Base-by-base conservation (phyloP, 1,140 invertebrate genomes). In the Vanessa atalanta region DNA sequence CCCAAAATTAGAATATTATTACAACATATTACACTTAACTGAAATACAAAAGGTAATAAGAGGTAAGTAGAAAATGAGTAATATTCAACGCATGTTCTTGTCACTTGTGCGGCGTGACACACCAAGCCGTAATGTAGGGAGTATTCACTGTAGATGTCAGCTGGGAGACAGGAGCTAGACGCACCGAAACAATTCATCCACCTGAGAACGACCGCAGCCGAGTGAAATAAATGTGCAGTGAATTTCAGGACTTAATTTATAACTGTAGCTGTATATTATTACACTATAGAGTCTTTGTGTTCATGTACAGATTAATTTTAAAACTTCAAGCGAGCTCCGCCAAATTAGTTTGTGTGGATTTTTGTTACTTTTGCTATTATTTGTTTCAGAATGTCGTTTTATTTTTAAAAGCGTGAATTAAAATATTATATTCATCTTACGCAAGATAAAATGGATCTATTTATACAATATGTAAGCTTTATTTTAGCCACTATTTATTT, bases 111-210 rank as follows among this genome's bases (percentile, higher is more conserved):
- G 12, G 2, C 1, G 14, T n/a, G 31, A n/a, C 23, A 61, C n/a
- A 12, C 5, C 13, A 3, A 37, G 57, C 8, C 23, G 20, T 26
- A 60, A 60, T 16, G 57, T 15, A 23, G 23, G 51, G n/a, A n/a
- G 48, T 9, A 53, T 53, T 14, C 55, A 26, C 26, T 61, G 57
- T 13, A 16, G 26, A 37, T 61, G 57, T 61, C 57, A 61, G 23
- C 31, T 37, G 12, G 16, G 57, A 61, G 20, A 60, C 20, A n/a
- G 55, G 20, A 55, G 53, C 16, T 55, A 60, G 55, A 53, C n/a
- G n/a, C 15, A 16, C 53, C 16, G 53, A 67, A 51, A 68, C 66
- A 43, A 67, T 43, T 69, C 53, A 48, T 47, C n/a, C 64, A 69
- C 66, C 66, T 57, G 66, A 47, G 53, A 37, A 14, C 48, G 37